A percentile compares a stretch with the other conserved stretches of the same genome.
Evolutionary conservation across 2,888 invertebrate genomes (phyloP).

Genomic region (Spatulosminthurus flaviceps): DNA sequence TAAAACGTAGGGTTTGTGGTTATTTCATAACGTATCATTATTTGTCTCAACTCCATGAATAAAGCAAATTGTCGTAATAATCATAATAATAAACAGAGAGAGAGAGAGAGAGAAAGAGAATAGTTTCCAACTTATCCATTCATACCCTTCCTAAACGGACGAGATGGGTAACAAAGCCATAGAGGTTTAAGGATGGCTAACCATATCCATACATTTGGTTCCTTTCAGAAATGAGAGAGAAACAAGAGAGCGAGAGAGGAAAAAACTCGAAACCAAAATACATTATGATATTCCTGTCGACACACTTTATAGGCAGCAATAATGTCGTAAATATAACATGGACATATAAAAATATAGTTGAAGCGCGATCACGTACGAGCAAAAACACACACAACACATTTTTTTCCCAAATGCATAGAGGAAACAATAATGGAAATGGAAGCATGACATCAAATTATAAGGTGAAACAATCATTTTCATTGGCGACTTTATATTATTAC

Average conservation of each 20-base stretch:
- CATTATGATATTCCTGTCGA: slow-evolving; percentile 16
- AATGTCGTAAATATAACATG: not conserved
- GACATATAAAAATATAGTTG: not conserved
- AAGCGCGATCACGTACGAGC: slow-evolving; percentile 8
- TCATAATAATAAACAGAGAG: slow-evolving; percentile 36
- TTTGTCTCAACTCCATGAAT: slow-evolving; percentile 44
- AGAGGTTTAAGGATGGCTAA: not conserved
- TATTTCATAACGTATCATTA: slow-evolving; percentile 47
- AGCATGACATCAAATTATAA: slow-evolving; percentile 48
- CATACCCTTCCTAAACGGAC: not conserved
- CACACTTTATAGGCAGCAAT: not conserved
- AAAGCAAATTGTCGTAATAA: slow-evolving; percentile 47
- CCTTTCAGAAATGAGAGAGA: not conserved
- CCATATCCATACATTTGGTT: not conserved
- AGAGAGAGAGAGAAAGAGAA: slow-evolving; percentile 22
- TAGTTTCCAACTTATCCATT: not conserved
- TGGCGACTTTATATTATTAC: slow-evolving; percentile 34
- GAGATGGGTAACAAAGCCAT: not conserved
- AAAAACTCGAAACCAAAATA: not conserved
- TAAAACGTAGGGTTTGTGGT: slow-evolving; percentile 47
- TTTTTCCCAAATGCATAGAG: not conserved
- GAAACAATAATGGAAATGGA: slow-evolving; percentile 42
- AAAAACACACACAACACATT: not conserved
- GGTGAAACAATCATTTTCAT: slow-evolving; percentile 47
- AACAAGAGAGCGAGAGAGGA: not conserved